Evolutionary conservation across 2,113 vertebrate species (phyloP).

Genomic region (Ameiurus melas): DNA sequence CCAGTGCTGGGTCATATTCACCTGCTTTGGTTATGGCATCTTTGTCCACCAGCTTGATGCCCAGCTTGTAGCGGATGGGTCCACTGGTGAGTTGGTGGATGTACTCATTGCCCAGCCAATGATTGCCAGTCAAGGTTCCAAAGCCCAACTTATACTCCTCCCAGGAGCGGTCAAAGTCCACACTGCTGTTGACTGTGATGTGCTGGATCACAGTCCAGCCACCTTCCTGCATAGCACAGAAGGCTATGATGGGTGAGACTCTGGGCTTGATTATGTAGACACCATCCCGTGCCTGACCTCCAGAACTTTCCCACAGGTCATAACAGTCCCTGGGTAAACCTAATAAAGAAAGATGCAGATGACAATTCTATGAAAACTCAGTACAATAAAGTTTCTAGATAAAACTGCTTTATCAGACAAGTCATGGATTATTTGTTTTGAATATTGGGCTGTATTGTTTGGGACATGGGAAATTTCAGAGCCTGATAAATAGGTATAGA

Average conservation of each 20-base stretch:
- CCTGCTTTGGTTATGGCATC: conserved; percentile 74
- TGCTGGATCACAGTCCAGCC: conserved; percentile 90
- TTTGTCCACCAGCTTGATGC: conserved; percentile 79
- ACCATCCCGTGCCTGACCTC: conserved; percentile 75
- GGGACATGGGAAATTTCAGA: not conserved
- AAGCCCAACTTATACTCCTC: conserved; percentile 84
- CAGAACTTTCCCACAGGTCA: conserved; percentile 79
- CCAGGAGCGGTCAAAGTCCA: conserved; percentile 83
- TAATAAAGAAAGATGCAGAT: conserved; percentile 57
- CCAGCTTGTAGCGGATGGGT: conserved; percentile 70
- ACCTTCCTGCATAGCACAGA: conserved; percentile 83
- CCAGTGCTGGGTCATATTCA: conserved; percentile 76
- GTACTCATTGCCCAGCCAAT: conserved; percentile 85
- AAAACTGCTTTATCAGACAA: not conserved
- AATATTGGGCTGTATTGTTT: not conserved
- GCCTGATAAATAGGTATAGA: not conserved
- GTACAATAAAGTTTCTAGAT: not conserved
- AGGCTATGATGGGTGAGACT: conserved; percentile 71
- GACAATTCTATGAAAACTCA: not conserved
- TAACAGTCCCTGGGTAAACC: conserved; percentile 79
- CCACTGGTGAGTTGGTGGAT: conserved; percentile 75
- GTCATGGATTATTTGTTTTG: not conserved
- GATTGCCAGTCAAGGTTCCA: conserved; percentile 76
- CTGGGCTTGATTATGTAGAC: conserved; percentile 81
- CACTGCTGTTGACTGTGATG: conserved; percentile 84